Conservation (phyloP, 2,113 vertebrate species). For the Pteruthius melanotis region DNA sequence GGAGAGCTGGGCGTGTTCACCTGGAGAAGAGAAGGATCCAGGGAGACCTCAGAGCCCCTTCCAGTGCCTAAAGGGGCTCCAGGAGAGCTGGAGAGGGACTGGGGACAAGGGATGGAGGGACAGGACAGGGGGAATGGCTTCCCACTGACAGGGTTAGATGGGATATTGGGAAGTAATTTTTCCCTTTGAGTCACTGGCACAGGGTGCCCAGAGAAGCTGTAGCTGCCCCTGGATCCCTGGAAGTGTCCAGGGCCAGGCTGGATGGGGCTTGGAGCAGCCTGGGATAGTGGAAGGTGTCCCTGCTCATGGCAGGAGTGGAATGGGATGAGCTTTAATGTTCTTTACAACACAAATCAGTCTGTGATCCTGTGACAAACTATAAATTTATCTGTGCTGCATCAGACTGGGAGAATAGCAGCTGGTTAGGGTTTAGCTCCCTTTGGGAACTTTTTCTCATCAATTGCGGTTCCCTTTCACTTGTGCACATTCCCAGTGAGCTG, state of each 20-base stretch:
- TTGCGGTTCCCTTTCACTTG: not conserved
- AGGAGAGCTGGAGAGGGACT: not conserved
- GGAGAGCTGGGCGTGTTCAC: not conserved
- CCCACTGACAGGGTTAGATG: not conserved
- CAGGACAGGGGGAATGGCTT: not conserved
- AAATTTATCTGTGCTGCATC: rapidly evolving
- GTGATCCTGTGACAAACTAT: rapidly evolving
- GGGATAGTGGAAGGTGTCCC: not conserved
- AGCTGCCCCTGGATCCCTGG: not conserved
- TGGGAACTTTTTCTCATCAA: not conserved
- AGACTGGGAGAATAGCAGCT: rapidly evolving
- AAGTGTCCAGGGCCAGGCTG: not conserved
- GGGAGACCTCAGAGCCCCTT: rapidly evolving
- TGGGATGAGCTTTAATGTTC: not conserved
- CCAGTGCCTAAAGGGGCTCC: rapidly evolving
- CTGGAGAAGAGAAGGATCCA: not conserved
- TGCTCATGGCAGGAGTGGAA: not conserved
- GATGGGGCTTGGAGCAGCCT: not conserved
- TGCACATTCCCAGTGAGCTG: rapidly evolving
- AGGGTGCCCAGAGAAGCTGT: not conserved
- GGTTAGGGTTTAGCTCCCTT: rapidly evolving
- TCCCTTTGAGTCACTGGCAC: not conserved
- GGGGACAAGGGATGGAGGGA: not conserved
- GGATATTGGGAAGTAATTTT: no score
- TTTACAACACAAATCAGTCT: not conserved